These are phyloP conservation scores for Choreutis nemorana DNA, from an alignment of 2,888 invertebrate species.

Conservation along the genomic window DNA sequence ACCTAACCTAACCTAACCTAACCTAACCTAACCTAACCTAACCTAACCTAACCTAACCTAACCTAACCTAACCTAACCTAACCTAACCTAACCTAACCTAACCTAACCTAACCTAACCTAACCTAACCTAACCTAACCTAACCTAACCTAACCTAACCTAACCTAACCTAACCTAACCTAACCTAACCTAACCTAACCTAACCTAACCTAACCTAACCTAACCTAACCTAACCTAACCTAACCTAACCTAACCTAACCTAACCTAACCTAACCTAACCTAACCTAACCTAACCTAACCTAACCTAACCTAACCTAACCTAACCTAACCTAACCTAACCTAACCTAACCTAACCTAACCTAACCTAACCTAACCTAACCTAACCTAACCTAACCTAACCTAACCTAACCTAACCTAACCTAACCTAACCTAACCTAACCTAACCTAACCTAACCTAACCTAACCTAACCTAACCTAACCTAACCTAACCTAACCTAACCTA, in stretches of 20 bases:
- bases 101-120: conserved; percentile 6
- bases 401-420: conserved; percentile 4
- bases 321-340: conserved; percentile 3
- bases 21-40: conserved; percentile 2
- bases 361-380: conserved; percentile 4
- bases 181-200: conserved; percentile 8
- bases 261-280: conserved; percentile 8
- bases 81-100: conserved; percentile 2
- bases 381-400: conserved; percentile 4
- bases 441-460: conserved; percentile 4
- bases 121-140: conserved; percentile 8
- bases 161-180: conserved; percentile 8
- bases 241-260: conserved; percentile 8
- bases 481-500: conserved; percentile 5
- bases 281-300: conserved; percentile 5
- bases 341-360: conserved; percentile 4
- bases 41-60: conserved; percentile 2
- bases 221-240: conserved; percentile 8
- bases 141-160: conserved; percentile 8
- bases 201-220: conserved; percentile 8
- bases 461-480: conserved; percentile 3
- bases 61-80: conserved; percentile 2
- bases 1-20: conserved; percentile 2
- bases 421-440: conserved; percentile 4
- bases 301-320: conserved; percentile 5